Conservation (phyloP, 30 jellyfish, hydroid and myxozoan species). For the Rhopilema esculentum region DNA sequence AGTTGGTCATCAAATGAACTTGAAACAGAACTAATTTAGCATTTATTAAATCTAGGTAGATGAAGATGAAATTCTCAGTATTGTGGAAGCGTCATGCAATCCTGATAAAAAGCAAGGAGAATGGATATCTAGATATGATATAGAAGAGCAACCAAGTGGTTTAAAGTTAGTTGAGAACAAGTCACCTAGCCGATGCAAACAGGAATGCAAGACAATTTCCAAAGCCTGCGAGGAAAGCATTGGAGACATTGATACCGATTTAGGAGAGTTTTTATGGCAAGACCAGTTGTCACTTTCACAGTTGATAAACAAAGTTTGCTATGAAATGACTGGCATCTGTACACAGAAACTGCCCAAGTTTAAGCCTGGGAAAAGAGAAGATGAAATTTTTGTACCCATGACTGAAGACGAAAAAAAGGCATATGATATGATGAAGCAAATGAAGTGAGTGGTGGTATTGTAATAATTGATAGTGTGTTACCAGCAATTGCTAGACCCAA, state of each 20-base stretch:
- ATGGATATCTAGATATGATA: slow-evolving; percentile 85
- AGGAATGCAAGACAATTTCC: slow-evolving; percentile 91
- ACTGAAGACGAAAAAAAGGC: slow-evolving; percentile 89
- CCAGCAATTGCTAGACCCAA: too few species aligned
- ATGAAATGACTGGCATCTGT: slow-evolving; percentile 77
- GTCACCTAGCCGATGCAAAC: slow-evolving; percentile 73
- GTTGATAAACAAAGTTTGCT: slow-evolving; percentile 79
- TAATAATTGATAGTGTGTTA: not conserved
- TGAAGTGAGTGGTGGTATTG: slow-evolving; percentile 72
- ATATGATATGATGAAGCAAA: slow-evolving; percentile 78
- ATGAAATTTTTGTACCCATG: slow-evolving; percentile 76
- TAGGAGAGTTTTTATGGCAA: slow-evolving; percentile 93
- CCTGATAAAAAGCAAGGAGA: slow-evolving; percentile 75
- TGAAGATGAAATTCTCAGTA: slow-evolving; percentile 83
- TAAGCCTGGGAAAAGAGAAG: slow-evolving; percentile 73
- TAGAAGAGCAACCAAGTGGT: slow-evolving; percentile 40
- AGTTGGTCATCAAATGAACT: too few species aligned
- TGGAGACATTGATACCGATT: slow-evolving; percentile 93
- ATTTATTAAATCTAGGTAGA: slow-evolving; percentile 81
- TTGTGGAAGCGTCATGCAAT: slow-evolving; percentile 85
- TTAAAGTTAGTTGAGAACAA: slow-evolving; percentile 67
- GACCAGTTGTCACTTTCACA: slow-evolving; percentile 61
- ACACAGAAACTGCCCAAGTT: slow-evolving; percentile 52
- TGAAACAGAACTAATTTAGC: not conserved
- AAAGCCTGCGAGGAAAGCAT: slow-evolving; percentile 91